Base-by-base conservation (phyloP, 1,140 invertebrate species). In the Rhizoglyphus robini region DNA sequence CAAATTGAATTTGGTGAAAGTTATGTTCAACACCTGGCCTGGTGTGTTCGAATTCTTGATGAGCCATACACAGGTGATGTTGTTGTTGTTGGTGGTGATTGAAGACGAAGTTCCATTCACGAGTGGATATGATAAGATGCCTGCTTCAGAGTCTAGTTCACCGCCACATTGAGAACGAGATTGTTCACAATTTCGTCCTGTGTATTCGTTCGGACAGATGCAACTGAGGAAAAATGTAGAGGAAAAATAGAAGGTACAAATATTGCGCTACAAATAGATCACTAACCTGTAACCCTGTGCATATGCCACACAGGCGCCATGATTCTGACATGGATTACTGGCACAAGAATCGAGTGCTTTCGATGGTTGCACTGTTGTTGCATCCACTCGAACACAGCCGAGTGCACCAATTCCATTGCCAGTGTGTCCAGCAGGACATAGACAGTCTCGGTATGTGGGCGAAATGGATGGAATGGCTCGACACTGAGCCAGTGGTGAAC, bases 401-500 rank as follows among this genome's bases (percentile, higher is more conserved):
- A 80, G 78, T 0, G 82, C 75, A 18, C 91, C 92, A 25, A 86
- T 78, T 36, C 93, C 92, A 72, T 78, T 81, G 0, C 92, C 93
- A 20, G 78, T 74, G 77, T 87, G 92, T 4, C 90, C 88, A 38
- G 72, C 36, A 0, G 84, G 86, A 76, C 93, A 96, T 13, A 81
- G 77, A 70, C 93, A 96, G 31, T 83, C 78, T 1, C 84, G 81
- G 69, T 77, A 80, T 61, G 74, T 77, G 67, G 76, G 78, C 30
- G 74, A 79, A 67, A 81, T 79, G 41, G 74, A 79, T 25, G 81
- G 73, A 73, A 82, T 84, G 69, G 88, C 82, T 13, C 81, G 73
- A 72, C 93, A 97, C 13, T 75, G 80, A 0, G 93, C 92, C 1
- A 83, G 74, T 4, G 84, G 84, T 78, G 90, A 84, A 73, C 93